Conservation (phyloP, 1,140 invertebrate genomes). For the Brachionus paranguensis region DNA sequence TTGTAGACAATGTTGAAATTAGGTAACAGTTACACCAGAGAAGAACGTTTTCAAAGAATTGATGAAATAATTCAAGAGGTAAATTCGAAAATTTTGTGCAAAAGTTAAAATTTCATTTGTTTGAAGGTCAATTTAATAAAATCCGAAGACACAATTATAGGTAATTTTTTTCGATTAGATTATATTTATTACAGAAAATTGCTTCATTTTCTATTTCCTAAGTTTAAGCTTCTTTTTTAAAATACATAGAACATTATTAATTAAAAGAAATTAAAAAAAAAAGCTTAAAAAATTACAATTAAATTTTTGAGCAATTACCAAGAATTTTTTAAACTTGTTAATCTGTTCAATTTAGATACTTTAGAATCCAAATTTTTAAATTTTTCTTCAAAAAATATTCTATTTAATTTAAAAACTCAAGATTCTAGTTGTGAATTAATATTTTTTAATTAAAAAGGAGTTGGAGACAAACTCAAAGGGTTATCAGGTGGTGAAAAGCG, state of each 20-base stretch:
- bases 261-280: too few relatives aligned
- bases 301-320: too few relatives aligned
- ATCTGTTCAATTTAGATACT: too few relatives aligned
- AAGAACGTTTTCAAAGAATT: constrained; percentile 71
- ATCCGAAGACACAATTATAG: neutral
- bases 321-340: too few relatives aligned
- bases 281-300: too few relatives aligned
- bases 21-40: constrained; percentile 61
- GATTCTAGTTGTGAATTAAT: neutral
- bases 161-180: constrained; percentile 41
- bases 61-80: constrained; percentile 83
- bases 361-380: neutral
- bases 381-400: neutral
- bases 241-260: too few relatives aligned
- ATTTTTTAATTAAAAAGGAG: constrained; percentile 59
- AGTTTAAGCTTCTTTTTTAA: too few relatives aligned
- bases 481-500: constrained; percentile 93
- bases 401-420: too few relatives aligned
- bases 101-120: neutral
- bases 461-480: constrained; percentile 65
- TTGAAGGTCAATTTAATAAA: constrained; percentile 2
- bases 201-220: too few relatives aligned
- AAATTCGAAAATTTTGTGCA: neutral
- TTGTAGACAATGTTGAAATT: neutral
- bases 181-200: neutral